Conservation (phyloP, 1,140 invertebrate species). For the Triops cancriformis region DNA sequence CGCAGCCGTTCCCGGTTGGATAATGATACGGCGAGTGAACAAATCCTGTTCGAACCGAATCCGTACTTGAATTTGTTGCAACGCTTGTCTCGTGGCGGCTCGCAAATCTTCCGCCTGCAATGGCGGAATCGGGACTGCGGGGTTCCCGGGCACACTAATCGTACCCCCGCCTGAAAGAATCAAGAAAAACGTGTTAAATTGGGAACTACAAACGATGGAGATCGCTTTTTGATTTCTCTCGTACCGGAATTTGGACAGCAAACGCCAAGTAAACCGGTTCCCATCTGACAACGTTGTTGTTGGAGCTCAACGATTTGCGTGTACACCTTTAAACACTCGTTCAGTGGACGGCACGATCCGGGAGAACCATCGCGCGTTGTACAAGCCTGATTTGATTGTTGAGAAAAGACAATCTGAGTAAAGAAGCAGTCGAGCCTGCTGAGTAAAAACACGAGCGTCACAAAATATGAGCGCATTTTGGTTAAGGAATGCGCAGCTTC, state of each 20-base stretch:
- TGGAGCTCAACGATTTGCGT: constrained; percentile 41
- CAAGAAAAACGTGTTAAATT: not conserved
- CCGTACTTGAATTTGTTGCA: constrained; percentile 15
- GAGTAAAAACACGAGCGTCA: not conserved
- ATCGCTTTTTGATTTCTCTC: not conserved
- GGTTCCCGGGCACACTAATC: constrained; percentile 10
- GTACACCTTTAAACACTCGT: constrained; percentile 43
- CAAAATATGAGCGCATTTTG: not conserved
- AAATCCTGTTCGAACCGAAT: constrained; percentile 32
- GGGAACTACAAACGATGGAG: no score
- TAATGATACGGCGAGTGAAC: constrained; percentile 37
- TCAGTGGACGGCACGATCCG: constrained; percentile 40
- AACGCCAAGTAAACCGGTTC: constrained; percentile 38
- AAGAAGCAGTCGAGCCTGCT: not conserved
- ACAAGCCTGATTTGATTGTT: constrained; percentile 24
- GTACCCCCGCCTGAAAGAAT: constrained; percentile 14
- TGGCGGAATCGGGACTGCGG: constrained; percentile 20
- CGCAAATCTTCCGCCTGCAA: constrained; percentile 23
- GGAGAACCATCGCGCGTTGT: constrained; percentile 28
- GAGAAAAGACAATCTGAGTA: not conserved
- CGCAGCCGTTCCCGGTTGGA: constrained; percentile 37
- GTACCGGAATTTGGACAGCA: constrained; percentile 37
- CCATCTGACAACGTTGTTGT: constrained; percentile 40
- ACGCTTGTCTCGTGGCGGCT: constrained; percentile 13
- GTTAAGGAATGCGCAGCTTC: not conserved